phyloP scores from a whole-genome alignment of 2,888 invertebrate genomes.

The Cerceris ruficornis region DNA sequence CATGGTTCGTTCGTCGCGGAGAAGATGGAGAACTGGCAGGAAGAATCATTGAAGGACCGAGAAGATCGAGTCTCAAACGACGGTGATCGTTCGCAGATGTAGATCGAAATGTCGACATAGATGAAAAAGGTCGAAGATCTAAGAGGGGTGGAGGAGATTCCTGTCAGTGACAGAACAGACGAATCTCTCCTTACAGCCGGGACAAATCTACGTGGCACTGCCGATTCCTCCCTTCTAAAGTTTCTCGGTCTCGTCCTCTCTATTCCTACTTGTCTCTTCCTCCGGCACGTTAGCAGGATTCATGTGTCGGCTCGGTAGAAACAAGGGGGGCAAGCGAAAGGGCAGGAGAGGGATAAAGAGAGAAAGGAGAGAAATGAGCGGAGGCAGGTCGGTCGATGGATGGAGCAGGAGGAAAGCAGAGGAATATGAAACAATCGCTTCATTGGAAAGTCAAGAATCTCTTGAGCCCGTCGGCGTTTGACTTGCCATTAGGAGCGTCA shows the following conservation, averaged over 20 bases:
- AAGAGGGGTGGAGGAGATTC: constrained; percentile 66
- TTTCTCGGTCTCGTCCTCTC: constrained; percentile 53
- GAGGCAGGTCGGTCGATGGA: constrained; percentile 64
- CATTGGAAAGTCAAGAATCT: constrained; percentile 82
- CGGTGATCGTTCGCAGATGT: constrained; percentile 5
- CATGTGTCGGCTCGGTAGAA: constrained; percentile 63
- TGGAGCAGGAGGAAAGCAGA: constrained; percentile 69
- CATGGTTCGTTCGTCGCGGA: no score
- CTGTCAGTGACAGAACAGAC: constrained; percentile 76
- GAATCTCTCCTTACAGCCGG: constrained; percentile 48
- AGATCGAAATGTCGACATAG: constrained; percentile 50
- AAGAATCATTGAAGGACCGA: no score
- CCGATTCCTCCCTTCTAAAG: constrained; percentile 63
- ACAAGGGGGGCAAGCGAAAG: constrained; percentile 57
- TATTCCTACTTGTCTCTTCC: constrained; percentile 48
- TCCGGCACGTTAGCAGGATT: constrained; percentile 63
- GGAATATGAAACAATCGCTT: constrained; percentile 82
- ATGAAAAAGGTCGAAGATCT: constrained; percentile 9
- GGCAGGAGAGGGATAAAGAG: constrained; percentile 44
- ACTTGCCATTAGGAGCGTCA: constrained; percentile 82
- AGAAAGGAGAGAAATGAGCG: constrained; percentile 42
- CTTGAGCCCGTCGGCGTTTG: constrained; percentile 82
- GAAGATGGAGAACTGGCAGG: no score
- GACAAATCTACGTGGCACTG: constrained; percentile 59
- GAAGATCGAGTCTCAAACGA: background rate